Conservation (phyloP, 2,888 invertebrate species). For the Dryobotodes eremita region DNA sequence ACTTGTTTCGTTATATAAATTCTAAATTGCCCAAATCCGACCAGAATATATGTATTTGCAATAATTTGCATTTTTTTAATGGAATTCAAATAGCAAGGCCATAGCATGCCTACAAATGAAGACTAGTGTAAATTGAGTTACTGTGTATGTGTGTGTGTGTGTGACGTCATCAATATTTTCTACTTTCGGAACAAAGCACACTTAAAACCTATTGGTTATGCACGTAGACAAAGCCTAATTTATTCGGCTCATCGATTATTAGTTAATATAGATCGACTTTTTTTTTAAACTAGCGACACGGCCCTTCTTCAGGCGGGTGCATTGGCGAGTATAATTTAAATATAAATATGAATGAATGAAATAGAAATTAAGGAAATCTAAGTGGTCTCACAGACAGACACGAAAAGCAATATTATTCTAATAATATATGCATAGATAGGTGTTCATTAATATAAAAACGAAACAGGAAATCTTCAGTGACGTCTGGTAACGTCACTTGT, state of each 20-base stretch:
- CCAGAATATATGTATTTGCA: not conserved
- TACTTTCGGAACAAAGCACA: conserved; percentile 25
- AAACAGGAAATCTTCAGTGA: conserved; percentile 14
- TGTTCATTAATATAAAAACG: not conserved
- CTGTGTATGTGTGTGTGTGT: not conserved
- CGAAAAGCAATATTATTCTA: not conserved
- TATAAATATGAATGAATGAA: not conserved
- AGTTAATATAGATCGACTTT: not conserved
- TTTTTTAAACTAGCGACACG: not conserved
- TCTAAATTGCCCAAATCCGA: conserved; percentile 1
- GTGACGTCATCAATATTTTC: conserved; percentile 34
- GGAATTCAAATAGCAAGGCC: conserved; percentile 21
- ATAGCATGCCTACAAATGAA: not conserved
- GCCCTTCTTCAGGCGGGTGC: not conserved
- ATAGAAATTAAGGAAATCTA: not conserved
- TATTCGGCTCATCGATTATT: not conserved
- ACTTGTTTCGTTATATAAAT: conserved; percentile 6
- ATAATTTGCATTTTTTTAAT: not conserved
- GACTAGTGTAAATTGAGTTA: conserved; percentile 5
- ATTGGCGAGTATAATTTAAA: not conserved
- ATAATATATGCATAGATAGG: not conserved
- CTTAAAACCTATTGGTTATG: conserved; percentile 12
- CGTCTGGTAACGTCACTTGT: conserved; percentile 9
- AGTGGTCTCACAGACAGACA: not conserved
- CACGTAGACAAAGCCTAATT: conserved; percentile 1